Base-by-base conservation (phyloP, 2,113 vertebrate species). In the Todiramphus saurophagus region DNA sequence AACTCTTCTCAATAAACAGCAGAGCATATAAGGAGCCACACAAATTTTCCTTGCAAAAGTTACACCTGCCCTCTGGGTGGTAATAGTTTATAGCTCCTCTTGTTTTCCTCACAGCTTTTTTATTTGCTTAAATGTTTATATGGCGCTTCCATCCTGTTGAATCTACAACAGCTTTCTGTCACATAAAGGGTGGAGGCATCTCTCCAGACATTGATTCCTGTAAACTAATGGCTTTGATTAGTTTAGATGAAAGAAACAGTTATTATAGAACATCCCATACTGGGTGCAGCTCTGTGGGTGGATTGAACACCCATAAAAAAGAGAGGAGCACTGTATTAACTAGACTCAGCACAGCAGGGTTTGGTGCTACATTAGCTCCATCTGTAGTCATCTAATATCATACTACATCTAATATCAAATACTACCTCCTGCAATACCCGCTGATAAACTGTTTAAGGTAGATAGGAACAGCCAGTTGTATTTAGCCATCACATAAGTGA, bases 191-290 rank as follows among this genome's bases (percentile, higher is more conserved):
- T 60, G 73, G 85, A 74, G 62, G 72, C 68, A 37, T 37, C 78
- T 87, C 93, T 83, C 66, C 75, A 80, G 55, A 44, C 80, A 87
- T n/a, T 59, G 88, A 75, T 83, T 86, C 63, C 87, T 92, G 73
- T 78, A 48, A 91, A 94, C 90, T 95, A 93, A 92, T 92, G 92
- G 68, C 95, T 97, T 96, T 97, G 92, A 95, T 94, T 93, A 76
- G 70, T 94, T 95, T 30, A 94, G 90, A 96, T 96, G 95, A 96
- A 96, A 97, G 95, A 89, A 66, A 73, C 72, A 88, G 60, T 86
- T 74, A 30, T 55, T 55, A 75, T 87, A 90, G 93, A 81, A 41
- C 86, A 86, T 94, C 92, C 90, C 90, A 25, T 96, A 72, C 39
- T 64, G 92, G 80, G 69, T 94, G 72, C 90, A 64, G 67, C 58